Evolutionary conservation across 1,140 invertebrate genomes (phyloP).

Genomic region (Drosophila kikkawai): DNA sequence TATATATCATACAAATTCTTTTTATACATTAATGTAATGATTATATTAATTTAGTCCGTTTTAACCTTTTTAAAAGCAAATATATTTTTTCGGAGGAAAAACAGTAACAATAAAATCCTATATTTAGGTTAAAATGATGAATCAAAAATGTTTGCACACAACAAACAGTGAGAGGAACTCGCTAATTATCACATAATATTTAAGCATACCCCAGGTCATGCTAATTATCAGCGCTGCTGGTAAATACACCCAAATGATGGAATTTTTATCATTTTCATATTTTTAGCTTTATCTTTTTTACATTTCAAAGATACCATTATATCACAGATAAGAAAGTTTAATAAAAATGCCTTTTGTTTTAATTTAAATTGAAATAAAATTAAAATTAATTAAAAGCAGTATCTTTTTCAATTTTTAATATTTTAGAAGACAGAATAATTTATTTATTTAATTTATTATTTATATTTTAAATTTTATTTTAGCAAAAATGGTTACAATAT

Average conservation of each 20-base stretch:
- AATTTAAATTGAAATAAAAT: too few species aligned
- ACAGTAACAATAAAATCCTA: conserved; percentile 2
- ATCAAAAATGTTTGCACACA: conserved; percentile 5
- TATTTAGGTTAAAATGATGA: conserved; percentile 1
- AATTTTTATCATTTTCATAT: conserved; percentile 18
- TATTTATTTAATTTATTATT: too few species aligned
- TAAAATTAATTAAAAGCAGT: too few species aligned
- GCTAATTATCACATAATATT: conserved; percentile 31
- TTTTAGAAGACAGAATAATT: too few species aligned
- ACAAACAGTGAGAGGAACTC: conserved; percentile 17
- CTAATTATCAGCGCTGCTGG: conserved; percentile 10
- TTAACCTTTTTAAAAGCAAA: neutral
- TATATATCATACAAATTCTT: too few species aligned
- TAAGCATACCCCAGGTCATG: conserved; percentile 21
- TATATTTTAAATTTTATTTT: too few species aligned
- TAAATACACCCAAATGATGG: conserved; percentile 5
- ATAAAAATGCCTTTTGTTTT: neutral
- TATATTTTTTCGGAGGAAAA: neutral
- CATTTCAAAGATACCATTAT: neutral
- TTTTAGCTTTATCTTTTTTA: conserved; percentile 9
- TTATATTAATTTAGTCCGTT: neutral
- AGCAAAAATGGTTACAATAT: too few species aligned
- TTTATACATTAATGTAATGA: neutral
- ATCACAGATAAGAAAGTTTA: neutral
- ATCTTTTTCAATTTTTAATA: too few species aligned